Base-by-base conservation (phyloP, 2,113 vertebrate species). In the Coptodon rendalli region DNA sequence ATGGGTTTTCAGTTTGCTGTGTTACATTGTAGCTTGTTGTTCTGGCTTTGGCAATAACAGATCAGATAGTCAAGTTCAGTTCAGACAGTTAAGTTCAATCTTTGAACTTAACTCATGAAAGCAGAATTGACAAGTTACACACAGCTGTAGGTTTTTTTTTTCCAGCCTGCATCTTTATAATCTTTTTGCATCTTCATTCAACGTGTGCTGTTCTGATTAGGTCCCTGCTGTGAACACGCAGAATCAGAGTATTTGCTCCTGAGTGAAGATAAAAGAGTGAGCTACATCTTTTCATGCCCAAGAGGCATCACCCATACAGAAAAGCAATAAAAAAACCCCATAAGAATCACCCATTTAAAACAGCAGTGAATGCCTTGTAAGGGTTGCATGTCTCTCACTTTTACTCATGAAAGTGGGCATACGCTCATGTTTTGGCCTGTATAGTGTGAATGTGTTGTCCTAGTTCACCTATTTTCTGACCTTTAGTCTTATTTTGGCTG, bases 41-140 rank as follows among this genome's bases (percentile, higher is more conserved):
- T 73, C 57, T 6, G 13, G 29, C 13, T 11, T 71, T 12, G 22
- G 61, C 29, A 36, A 40, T 34, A 80, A 50, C 38, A 68, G 34
- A 79, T n/a, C 24, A 53, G 24, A 61, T 22, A 36, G 78, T 79
- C n/a, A 86, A 19, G 56, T 59, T 59, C 56, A 59, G 56, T 57
- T 0, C 56, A 57, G 24, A 59, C 56, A 57, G 56, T 57, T 89
- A 52, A 79, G 27, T 52, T 81, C 29, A 29, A 29, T 61, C 38
- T 82, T 80, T 86, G 48, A 91, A 54, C 52, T 76, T 52, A 61
- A 59, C 40, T 87, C 80, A 88, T 61, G 56, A 87, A 86, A 82
- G 79, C 40, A 81, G 19, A 73, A 78, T 52, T 84, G 63, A 52
- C 40, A 54, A 19, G 48, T 43, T 88, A 40, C 22, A 17, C 3